Evolutionary conservation across 2,888 invertebrate genomes (phyloP).

Genomic region (Metopia argyrocephala): DNA sequence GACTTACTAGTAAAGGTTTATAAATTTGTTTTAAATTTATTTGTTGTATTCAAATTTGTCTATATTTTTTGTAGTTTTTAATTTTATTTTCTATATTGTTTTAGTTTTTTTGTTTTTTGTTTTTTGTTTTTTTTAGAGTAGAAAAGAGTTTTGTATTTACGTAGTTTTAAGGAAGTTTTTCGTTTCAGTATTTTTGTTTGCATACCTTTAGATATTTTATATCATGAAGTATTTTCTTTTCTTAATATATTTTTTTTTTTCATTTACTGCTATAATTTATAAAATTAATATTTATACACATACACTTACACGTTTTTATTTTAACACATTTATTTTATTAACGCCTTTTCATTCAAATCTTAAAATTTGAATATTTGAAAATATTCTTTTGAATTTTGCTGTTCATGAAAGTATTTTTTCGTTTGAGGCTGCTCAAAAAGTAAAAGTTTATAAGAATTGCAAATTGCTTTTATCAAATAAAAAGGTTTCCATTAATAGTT

Average conservation of each 20-base stretch:
- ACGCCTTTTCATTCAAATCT: neutral
- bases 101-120: neutral
- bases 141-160: slow-evolving; percentile 22
- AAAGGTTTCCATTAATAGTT: too few species aligned
- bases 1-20: slow-evolving; percentile 3
- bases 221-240: neutral
- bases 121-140: slow-evolving; percentile 30
- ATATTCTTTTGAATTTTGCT: too few species aligned
- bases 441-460: too few species aligned
- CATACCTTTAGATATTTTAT: neutral
- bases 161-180: slow-evolving; percentile 24
- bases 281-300: neutral
- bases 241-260: neutral
- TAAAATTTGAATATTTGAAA: too few species aligned
- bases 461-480: too few species aligned
- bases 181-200: slow-evolving; percentile 3
- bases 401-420: too few species aligned
- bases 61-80: neutral
- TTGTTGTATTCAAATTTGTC: slow-evolving; percentile 3
- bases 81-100: neutral
- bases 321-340: too few species aligned
- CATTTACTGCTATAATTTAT: neutral
- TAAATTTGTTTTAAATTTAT: slow-evolving; percentile 33
- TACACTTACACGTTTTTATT: neutral
- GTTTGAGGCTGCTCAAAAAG: too few species aligned